phyloP scores from a whole-genome alignment of 30 jellyfish, hydroid and myxozoan genomes.

The Hydra vulgaris region DNA sequence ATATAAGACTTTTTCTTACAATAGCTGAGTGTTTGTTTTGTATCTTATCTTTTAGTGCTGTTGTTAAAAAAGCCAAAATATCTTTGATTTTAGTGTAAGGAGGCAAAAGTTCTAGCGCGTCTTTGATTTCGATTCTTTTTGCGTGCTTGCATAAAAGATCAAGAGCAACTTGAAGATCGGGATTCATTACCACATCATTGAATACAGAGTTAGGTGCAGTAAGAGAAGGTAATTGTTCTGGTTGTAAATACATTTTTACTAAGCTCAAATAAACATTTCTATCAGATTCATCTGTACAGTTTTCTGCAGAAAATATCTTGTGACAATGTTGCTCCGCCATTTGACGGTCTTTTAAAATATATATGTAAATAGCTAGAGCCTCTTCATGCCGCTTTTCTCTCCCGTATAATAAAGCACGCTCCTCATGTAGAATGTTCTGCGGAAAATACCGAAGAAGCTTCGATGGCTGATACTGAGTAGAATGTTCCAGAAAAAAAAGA shows the following conservation, averaged over 20 bases:
- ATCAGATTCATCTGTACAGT: slow-evolving; percentile 47
- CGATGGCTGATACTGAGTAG: slow-evolving; percentile 83
- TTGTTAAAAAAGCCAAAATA: slow-evolving; percentile 41
- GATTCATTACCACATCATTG: slow-evolving; percentile 36
- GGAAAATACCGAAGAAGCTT: slow-evolving; percentile 81
- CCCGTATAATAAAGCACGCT: slow-evolving; percentile 80
- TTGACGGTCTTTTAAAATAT: slow-evolving; percentile 50
- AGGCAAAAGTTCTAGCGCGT: slow-evolving; percentile 79
- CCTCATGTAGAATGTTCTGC: slow-evolving; percentile 65
- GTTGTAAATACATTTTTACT: slow-evolving; percentile 71
- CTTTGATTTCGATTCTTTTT: slow-evolving; percentile 69
- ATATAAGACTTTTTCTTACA: slow-evolving; percentile 57
- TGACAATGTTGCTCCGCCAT: slow-evolving; percentile 95
- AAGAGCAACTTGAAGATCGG: slow-evolving; percentile 68
- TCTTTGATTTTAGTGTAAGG: slow-evolving; percentile 55
- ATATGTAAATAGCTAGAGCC: slow-evolving; percentile 75
- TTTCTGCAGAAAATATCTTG: slow-evolving; percentile 44
- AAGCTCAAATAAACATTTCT: slow-evolving; percentile 64
- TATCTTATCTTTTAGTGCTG: slow-evolving; percentile 71
- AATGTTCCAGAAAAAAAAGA: slow-evolving; percentile 57
- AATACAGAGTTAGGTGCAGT: slow-evolving; percentile 48
- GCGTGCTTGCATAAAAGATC: slow-evolving; percentile 44
- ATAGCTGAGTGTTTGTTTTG: slow-evolving; percentile 42
- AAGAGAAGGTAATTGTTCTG: slow-evolving; percentile 54
- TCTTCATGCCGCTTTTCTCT: slow-evolving; percentile 92